Evolutionary conservation across 2,113 vertebrate species (phyloP).

Genomic region (Perca flavescens): DNA sequence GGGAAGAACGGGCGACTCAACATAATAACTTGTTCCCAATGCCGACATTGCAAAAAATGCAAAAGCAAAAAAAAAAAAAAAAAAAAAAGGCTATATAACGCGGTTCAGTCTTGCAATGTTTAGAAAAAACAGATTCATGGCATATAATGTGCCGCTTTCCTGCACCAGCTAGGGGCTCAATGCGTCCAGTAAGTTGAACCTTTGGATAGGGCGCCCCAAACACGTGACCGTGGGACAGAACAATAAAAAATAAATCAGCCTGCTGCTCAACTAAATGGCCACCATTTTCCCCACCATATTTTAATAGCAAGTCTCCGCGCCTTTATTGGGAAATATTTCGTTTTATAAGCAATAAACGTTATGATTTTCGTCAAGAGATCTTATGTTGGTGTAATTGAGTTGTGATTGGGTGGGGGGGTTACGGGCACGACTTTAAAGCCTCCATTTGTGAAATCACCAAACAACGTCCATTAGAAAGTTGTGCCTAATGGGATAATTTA

Average conservation of each 20-base stretch:
- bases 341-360: constrained; percentile 89
- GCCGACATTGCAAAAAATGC: constrained; percentile 88
- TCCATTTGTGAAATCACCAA: constrained; percentile 48
- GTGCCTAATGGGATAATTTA: constrained; percentile 36
- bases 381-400: constrained; percentile 36
- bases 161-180: constrained; percentile 89
- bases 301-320: constrained; percentile 95
- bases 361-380: constrained; percentile 79
- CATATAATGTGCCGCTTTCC: constrained; percentile 91
- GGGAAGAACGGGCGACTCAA: constrained; percentile 92
- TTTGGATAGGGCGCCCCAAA: constrained; percentile 91
- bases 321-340: constrained; percentile 91
- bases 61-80: background rate
- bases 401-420: background rate
- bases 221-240: constrained; percentile 95
- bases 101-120: constrained; percentile 72
- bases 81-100: no score
- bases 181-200: constrained; percentile 95
- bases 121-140: constrained; percentile 87
- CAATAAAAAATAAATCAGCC: constrained; percentile 99
- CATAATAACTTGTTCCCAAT: constrained; percentile 93
- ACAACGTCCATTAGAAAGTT: background rate
- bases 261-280: constrained; percentile 93
- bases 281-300: constrained; percentile 96
- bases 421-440: constrained; percentile 12